Percentiles rank a stretch among this genome's conserved stretches.
Evolutionary conservation across 2,797 vertebrate species (phyloP).

Genomic region (Iguana delicatissima): DNA sequence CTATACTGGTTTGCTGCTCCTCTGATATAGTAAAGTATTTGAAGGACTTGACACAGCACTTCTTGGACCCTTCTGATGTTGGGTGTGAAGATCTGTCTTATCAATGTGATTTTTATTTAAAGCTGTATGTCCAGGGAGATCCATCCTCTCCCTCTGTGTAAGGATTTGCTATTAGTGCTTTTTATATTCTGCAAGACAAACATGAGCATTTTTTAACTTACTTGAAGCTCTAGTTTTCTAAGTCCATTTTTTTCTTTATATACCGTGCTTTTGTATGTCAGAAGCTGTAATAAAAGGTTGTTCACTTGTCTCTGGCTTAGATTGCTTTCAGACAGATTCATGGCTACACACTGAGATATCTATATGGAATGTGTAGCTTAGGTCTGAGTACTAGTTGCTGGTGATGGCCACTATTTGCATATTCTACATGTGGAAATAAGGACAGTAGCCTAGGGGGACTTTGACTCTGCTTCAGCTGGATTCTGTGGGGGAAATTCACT

Average conservation of each 20-base stretch:
- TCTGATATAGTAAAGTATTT: background rate
- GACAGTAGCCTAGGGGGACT: background rate
- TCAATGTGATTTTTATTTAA: background rate
- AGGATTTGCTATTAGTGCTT: conserved; percentile 54
- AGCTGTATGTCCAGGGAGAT: conserved; percentile 13
- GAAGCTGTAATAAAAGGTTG: conserved; percentile 73
- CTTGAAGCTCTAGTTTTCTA: conserved; percentile 80
- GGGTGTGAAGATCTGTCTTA: conserved; percentile 20
- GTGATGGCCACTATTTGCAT: background rate
- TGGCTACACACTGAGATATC: too few relatives aligned
- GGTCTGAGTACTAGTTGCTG: background rate
- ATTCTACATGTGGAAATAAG: background rate
- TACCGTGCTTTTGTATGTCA: conserved; percentile 75
- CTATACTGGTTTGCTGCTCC: background rate
- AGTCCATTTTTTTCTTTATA: conserved; percentile 68
- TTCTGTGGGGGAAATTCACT: background rate
- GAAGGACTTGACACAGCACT: background rate
- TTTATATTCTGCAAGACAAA: conserved; percentile 71
- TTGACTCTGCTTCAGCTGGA: too few relatives aligned
- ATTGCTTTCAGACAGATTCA: background rate
- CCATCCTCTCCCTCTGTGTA: fast-evolving
- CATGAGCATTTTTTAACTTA: conserved; percentile 64
- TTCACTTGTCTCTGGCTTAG: conserved; percentile 45
- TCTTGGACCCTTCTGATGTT: conserved; percentile 16
- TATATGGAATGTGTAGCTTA: background rate